Evolutionary conservation across 2,888 invertebrate species (phyloP).

Genomic region (Drosophila cyrtoloma): DNA sequence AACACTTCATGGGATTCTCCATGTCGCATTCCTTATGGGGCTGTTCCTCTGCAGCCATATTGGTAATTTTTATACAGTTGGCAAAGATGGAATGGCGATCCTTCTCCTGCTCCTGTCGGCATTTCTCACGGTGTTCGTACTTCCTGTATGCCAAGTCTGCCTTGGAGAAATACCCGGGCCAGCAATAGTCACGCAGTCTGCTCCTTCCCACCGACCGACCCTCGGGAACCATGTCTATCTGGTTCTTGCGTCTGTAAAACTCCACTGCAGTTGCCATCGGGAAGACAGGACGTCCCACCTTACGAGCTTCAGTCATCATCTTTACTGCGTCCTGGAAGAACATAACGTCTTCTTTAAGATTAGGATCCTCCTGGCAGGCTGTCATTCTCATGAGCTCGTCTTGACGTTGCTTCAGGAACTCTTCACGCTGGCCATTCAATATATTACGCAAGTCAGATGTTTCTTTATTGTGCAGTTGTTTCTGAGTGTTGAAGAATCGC

Average conservation of each 20-base stretch:
- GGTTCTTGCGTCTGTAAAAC: constrained; percentile 72
- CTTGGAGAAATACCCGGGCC: constrained; percentile 63
- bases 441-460: constrained; percentile 18
- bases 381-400: constrained; percentile 36
- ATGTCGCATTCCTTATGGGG: constrained; percentile 39
- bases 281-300: constrained; percentile 76
- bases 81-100: constrained; percentile 47
- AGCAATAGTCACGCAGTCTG: constrained; percentile 55
- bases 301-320: constrained; percentile 74
- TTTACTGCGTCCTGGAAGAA: constrained; percentile 81
- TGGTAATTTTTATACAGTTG: constrained; percentile 56
- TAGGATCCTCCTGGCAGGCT: constrained; percentile 41
- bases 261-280: constrained; percentile 80
- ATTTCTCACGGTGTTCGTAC: constrained; percentile 58
- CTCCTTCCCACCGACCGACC: constrained; percentile 36
- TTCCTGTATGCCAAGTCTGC: constrained; percentile 62
- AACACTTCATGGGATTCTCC: constrained; percentile 30
- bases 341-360: constrained; percentile 76
- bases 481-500: constrained; percentile 9
- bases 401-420: constrained; percentile 31
- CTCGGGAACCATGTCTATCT: constrained; percentile 40
- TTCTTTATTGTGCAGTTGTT: constrained; percentile 1
- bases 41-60: constrained; percentile 56
- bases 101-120: constrained; percentile 40
- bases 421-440: constrained; percentile 42